Evolutionary conservation across 1,140 invertebrate genomes (phyloP).

Genomic region (Atta texana): DNA sequence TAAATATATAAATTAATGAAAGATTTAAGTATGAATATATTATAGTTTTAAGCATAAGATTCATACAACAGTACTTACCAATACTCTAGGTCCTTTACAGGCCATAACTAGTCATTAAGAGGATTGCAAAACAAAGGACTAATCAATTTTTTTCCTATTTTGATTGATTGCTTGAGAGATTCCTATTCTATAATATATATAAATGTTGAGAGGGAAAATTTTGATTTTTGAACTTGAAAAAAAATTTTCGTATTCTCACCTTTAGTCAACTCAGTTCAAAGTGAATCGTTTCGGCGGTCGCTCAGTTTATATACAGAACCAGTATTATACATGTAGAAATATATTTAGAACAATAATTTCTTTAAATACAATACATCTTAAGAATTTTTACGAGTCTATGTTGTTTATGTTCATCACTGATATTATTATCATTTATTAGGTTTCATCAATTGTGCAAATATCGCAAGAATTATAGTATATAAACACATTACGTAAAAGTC

Average conservation of each 20-base stretch:
- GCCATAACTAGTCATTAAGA: conserved; percentile 43
- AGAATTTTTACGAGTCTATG: background rate
- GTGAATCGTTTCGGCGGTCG: background rate
- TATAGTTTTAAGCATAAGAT: background rate
- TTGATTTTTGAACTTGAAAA: background rate
- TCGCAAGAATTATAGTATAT: background rate
- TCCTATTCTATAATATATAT: background rate
- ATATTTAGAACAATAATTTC: conserved; percentile 14
- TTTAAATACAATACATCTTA: conserved; percentile 29
- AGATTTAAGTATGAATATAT: background rate
- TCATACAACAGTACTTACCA: conserved; percentile 62
- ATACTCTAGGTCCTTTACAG: conserved; percentile 33
- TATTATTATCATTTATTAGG: conserved; percentile 65
- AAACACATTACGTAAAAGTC: conserved; percentile 59
- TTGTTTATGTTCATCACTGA: background rate
- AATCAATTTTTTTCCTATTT: conserved; percentile 68
- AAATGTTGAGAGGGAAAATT: background rate
- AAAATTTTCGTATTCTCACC: conserved; percentile 38
- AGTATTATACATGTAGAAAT: background rate
- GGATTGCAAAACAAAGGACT: conserved; percentile 61
- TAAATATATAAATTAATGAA: background rate
- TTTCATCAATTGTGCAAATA: conserved; percentile 38
- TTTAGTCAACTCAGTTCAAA: background rate
- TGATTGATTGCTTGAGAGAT: conserved; percentile 23
- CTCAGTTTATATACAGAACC: conserved; percentile 56